Evolutionary conservation across 2,113 vertebrate genomes (phyloP).

Genomic region (Hypocryptadius cinnamomeus): DNA sequence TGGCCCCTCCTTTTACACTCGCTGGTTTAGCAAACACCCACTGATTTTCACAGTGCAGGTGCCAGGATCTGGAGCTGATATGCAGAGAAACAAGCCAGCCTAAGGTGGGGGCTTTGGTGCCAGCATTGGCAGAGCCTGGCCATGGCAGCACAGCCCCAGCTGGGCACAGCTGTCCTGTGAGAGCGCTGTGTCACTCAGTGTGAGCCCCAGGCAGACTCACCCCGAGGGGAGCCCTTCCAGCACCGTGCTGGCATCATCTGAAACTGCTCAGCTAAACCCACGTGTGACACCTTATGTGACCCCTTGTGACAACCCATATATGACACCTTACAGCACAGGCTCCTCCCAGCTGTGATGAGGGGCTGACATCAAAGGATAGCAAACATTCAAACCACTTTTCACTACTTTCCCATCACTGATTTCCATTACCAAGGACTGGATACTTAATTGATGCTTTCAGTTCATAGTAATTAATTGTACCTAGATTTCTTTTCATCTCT

Average conservation of each 20-base stretch:
- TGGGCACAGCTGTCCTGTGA: background rate
- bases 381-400: background rate
- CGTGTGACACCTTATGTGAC: background rate
- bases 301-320: rapidly evolving
- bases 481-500: slow-evolving; percentile 59
- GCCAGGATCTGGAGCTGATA: rapidly evolving
- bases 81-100: rapidly evolving
- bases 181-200: rapidly evolving
- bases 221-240: background rate
- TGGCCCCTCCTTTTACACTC: background rate
- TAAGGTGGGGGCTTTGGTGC: no score
- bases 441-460: slow-evolving; percentile 71
- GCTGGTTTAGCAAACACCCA: background rate
- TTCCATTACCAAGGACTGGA: background rate
- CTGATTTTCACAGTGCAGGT: background rate
- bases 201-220: rapidly evolving
- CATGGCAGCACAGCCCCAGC: rapidly evolving
- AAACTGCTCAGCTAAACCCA: background rate
- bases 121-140: rapidly evolving
- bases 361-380: background rate
- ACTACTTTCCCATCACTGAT: background rate
- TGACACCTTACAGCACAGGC: background rate
- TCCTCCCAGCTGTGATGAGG: background rate
- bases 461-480: slow-evolving; percentile 79
- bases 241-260: rapidly evolving